Evolutionary conservation across 2,113 vertebrate species (phyloP).

Genomic region (Podarcis muralis): DNA sequence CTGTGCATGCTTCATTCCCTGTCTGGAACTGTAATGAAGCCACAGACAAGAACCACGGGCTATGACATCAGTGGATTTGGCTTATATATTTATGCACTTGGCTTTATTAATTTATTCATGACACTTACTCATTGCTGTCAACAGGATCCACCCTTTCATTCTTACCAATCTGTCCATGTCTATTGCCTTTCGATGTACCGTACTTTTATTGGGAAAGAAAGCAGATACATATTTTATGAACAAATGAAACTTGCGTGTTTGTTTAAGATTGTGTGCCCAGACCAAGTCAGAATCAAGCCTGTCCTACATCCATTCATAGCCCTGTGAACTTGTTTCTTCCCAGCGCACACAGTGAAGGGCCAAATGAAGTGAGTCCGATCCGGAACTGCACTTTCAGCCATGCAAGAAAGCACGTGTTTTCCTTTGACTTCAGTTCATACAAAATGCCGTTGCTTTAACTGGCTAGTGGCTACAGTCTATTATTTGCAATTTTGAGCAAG

Average conservation of each 20-base stretch:
- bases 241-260: background rate
- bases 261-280: background rate
- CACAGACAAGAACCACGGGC: no score
- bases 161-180: background rate
- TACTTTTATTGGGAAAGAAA: background rate
- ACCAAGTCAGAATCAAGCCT: background rate
- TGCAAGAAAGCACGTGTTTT: background rate
- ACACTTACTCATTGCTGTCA: background rate
- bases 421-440: background rate
- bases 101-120: background rate
- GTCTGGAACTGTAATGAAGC: no score
- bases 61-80: no score
- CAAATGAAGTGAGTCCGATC: background rate
- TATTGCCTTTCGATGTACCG: background rate
- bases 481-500: background rate
- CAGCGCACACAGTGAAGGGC: background rate
- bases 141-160: background rate
- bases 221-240: background rate
- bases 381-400: background rate
- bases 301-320: background rate
- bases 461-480: background rate
- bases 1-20: no score
- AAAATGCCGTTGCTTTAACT: background rate
- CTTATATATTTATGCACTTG: background rate
- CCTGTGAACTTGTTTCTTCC: background rate